Evolutionary conservation across 2,888 invertebrate species (phyloP), one percentile per base, ranked within the genome.

Genomic region (Drosophila picticornis): DNA sequence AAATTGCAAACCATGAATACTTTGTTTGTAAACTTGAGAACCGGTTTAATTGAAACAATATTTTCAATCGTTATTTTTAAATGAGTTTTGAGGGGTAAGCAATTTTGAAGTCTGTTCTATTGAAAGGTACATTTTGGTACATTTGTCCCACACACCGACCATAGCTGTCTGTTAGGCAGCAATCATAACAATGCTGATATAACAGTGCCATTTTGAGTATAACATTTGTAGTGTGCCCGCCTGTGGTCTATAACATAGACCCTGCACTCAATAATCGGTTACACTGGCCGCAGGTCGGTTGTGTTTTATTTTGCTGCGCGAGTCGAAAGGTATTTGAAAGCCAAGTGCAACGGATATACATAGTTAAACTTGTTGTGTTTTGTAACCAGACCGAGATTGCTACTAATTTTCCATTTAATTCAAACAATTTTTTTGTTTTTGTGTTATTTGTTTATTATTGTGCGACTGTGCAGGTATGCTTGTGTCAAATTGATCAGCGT

Each of bases 271-370:
- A 65, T 79, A 70, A 53, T 80, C 76, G 72, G 76, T 80, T 80
- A 72, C 61, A 68, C 67, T 81, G 58, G 43, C 64, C 75, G 81
- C 79, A 50, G 67, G 59, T 75, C 67, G 80, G 80, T 81, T 74
- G 79, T 81, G 75, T 65, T 43, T 43, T 63, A 19, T 59, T 50
- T 53, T 40, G 53, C 36, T 52, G 55, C 29, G 51, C 36, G 4
- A 61, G 27, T 64, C 22, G 27, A 6, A 43, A 72, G 66, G 76
- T 72, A 76, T 78, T 80, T 62, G 46, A 80, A 67, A 52, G 55
- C 57, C 48, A 19, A 76, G 52, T 62, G 72, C 72, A 72, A 65
- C 80, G 77, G 72, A 76, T 76, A 48, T 58, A 38, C 52, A 60
- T 58, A 67, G 58, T 64, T 72, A 46, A 62, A 36, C 13, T 57